phyloP scores from a whole-genome alignment of 2,797 vertebrate genomes.

The Heterohyrax brucei region DNA sequence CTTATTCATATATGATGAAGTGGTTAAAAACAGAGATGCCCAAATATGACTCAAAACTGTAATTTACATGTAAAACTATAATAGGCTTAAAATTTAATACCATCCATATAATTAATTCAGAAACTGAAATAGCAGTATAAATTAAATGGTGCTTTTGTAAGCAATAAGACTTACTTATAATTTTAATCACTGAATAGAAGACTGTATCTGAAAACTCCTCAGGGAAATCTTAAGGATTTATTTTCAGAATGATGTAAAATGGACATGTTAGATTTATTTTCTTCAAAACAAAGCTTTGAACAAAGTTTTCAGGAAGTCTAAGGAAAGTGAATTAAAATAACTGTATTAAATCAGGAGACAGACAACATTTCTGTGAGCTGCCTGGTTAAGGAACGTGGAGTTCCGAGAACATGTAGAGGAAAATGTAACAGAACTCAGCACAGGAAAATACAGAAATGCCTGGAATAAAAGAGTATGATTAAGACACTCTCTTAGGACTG shows the following conservation, averaged over 20 bases:
- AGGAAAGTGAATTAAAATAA: slow-evolving; percentile 68
- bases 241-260: slow-evolving; percentile 81
- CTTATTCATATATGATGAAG: not conserved
- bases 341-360: slow-evolving; percentile 24
- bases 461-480: not conserved
- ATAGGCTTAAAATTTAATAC: slow-evolving; percentile 75
- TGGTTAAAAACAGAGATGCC: slow-evolving; percentile 71
- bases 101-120: slow-evolving; percentile 79
- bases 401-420: not conserved
- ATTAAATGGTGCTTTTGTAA: slow-evolving; percentile 79
- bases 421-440: not conserved
- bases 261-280: slow-evolving; percentile 72
- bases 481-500: not conserved
- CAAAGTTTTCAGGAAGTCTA: slow-evolving; percentile 56
- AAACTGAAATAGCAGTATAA: slow-evolving; percentile 78
- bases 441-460: not conserved
- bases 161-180: slow-evolving; percentile 77
- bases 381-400: not conserved
- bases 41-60: slow-evolving; percentile 54
- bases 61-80: slow-evolving; percentile 73
- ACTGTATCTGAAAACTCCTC: slow-evolving; percentile 74
- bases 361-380: not conserved
- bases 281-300: not conserved
- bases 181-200: slow-evolving; percentile 75
- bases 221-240: slow-evolving; percentile 76